These are phyloP conservation scores for Scaptomyza polygonia DNA, from an alignment of 2,888 invertebrate genomes.

Conservation along the genomic window DNA sequence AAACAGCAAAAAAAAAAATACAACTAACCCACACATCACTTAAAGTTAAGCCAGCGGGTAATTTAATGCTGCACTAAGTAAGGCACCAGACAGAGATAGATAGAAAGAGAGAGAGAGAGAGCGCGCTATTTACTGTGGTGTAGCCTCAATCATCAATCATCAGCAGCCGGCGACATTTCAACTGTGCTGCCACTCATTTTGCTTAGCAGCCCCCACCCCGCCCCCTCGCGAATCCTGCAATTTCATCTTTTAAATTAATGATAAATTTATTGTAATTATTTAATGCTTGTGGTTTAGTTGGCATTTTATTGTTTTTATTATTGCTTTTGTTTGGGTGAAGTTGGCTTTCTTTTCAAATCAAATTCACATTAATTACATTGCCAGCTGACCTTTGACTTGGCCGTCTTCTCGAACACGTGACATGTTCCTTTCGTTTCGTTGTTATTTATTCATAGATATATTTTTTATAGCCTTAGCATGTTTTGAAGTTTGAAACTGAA, in stretches of 20 bases:
- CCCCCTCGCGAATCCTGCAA: conserved; percentile 4
- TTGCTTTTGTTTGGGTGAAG: conserved; percentile 1
- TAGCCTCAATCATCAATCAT: conserved; percentile 50
- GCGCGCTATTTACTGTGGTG: not conserved
- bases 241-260: conserved; percentile 47
- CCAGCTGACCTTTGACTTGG: conserved; percentile 33
- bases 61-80: conserved; percentile 18
- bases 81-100: not conserved
- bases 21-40: not conserved
- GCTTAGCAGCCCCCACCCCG: not conserved
- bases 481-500: not conserved
- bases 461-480: not conserved
- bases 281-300: conserved; percentile 11
- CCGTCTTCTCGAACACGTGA: conserved; percentile 4
- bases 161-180: conserved; percentile 51
- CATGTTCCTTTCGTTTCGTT: conserved; percentile 23
- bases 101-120: not conserved
- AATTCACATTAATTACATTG: conserved; percentile 65
- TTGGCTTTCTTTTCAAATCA: conserved; percentile 44
- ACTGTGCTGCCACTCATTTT: conserved; percentile 35
- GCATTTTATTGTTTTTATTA: conserved; percentile 10
- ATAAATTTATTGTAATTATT: conserved; percentile 60
- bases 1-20: conserved; percentile 39
- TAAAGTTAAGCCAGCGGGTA: conserved; percentile 23
- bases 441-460: no score